Conservation (phyloP, 1,140 invertebrate species). For the Cotesia chilonis region DNA sequence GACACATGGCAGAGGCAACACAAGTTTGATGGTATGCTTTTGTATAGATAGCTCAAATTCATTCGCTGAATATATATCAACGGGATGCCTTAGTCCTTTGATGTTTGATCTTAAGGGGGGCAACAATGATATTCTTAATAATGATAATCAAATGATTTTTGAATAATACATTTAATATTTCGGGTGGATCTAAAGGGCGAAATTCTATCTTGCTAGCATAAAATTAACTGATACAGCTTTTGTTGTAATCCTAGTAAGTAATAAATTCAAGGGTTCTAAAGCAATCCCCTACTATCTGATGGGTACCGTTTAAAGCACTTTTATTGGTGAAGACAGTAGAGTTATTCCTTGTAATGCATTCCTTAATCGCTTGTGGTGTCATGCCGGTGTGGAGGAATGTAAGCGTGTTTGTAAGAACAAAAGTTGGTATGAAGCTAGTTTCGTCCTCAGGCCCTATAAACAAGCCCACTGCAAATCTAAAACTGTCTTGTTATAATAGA, state of each 20-base stretch:
- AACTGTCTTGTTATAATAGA: slow-evolving; percentile 35
- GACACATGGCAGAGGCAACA: neutral
- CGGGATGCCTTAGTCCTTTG: too few relatives aligned
- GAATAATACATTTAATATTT: neutral
- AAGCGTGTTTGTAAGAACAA: slow-evolving; percentile 26
- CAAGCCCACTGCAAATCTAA: slow-evolving; percentile 33
- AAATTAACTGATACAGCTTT: neutral
- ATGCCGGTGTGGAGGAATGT: slow-evolving; percentile 20
- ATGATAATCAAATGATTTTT: neutral
- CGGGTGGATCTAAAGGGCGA: neutral
- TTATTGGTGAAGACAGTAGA: slow-evolving; percentile 22
- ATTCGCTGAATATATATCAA: neutral
- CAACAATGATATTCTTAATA: neutral
- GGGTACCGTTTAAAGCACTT: too few relatives aligned
- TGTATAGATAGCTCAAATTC: slow-evolving; percentile 1
- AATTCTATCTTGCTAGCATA: neutral
- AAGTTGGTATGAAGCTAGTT: slow-evolving; percentile 32
- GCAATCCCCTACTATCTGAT: too few relatives aligned
- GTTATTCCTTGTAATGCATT: slow-evolving; percentile 36
- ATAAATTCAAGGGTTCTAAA: neutral
- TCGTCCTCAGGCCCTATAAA: slow-evolving; percentile 36
- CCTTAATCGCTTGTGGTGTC: slow-evolving; percentile 22
- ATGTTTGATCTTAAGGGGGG: too few relatives aligned
- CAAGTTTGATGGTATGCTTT: neutral
- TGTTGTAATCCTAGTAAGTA: neutral